phyloP scores from a whole-genome alignment of 1,140 invertebrate species.

The Limonius californicus region DNA sequence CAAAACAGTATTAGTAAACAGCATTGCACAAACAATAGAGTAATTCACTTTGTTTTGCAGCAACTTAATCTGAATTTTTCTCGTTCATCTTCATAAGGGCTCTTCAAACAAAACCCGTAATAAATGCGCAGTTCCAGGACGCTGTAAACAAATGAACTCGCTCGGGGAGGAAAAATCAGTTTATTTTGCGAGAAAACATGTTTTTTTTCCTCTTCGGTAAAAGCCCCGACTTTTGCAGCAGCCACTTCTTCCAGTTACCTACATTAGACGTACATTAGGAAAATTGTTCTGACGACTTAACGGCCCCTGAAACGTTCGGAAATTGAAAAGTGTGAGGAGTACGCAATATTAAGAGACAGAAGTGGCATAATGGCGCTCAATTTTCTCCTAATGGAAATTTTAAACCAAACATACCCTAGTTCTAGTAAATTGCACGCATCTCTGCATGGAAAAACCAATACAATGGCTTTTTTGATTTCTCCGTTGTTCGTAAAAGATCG shows the following conservation, averaged over 20 bases:
- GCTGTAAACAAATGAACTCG: background rate
- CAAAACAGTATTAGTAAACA: too few species aligned
- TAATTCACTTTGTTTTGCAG: too few species aligned
- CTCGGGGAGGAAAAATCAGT: background rate
- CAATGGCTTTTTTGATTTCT: too few species aligned
- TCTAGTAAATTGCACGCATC: too few species aligned
- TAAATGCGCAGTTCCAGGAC: background rate
- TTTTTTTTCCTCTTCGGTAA: background rate
- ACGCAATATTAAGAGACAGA: background rate
- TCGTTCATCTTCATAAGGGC: background rate
- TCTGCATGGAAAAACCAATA: too few species aligned
- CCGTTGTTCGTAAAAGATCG: too few species aligned
- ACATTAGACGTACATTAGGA: conserved; percentile 13
- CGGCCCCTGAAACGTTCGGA: conserved; percentile 3
- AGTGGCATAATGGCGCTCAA: background rate
- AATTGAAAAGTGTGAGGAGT: background rate
- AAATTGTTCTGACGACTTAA: conserved; percentile 4
- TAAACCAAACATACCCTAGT: background rate
- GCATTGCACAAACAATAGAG: background rate
- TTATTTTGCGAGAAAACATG: background rate
- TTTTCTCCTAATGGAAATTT: conserved; percentile 6
- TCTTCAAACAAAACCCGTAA: background rate
- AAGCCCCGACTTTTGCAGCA: background rate
- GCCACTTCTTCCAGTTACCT: background rate
- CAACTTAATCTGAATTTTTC: background rate